Evolutionary conservation across 2,888 invertebrate genomes (phyloP), one percentile per base, ranked within the genome.

Genomic region (Galerucella calmariensis): DNA sequence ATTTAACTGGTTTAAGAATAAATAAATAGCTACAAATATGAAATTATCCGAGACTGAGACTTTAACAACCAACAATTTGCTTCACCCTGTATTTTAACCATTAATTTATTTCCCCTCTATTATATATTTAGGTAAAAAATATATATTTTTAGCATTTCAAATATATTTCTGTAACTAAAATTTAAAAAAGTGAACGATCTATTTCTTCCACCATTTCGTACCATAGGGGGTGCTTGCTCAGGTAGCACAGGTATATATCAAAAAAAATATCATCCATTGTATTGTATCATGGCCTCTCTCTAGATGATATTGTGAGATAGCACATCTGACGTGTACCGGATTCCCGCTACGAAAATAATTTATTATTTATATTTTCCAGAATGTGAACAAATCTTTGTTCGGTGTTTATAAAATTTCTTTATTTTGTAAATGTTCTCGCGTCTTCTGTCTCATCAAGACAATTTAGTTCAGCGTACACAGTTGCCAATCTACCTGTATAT

Each of bases 161-260:
- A 59, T 61, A 24, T 46, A 69, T 51, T 61, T 69, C 62, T 61
- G 48, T 61, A 16, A 35, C 41, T n/a, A 27, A 61, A 27, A 61
- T 35, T 62, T 62, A 69, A 69, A 27, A 61, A 61, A 46, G 41
- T 59, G 51, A 62, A 71, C 61, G 9, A 61, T 41, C 35, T n/a
- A n/a, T 27, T 62, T 53, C 67, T 41, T 75, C 78, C 76, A 71
- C 76, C 76, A 76, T 78, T 76, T 77, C 69, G 41, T 68, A 76
- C 75, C 73, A 75, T 67, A 79, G 78, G 82, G 20, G 83, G 82
- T 82, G 81, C 81, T 78, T 80, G 79, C 80, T 79, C 82, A 83
- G 82, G 81, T 83, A 83, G 79, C 78, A 75, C 77, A 78, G 81
- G 79, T 80, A 81, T 82, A 81, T 80, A 82, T 82, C 81, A 82